Evolutionary conservation across 2,888 invertebrate genomes (phyloP).

Genomic region (Falcaria lacertinaria): DNA sequence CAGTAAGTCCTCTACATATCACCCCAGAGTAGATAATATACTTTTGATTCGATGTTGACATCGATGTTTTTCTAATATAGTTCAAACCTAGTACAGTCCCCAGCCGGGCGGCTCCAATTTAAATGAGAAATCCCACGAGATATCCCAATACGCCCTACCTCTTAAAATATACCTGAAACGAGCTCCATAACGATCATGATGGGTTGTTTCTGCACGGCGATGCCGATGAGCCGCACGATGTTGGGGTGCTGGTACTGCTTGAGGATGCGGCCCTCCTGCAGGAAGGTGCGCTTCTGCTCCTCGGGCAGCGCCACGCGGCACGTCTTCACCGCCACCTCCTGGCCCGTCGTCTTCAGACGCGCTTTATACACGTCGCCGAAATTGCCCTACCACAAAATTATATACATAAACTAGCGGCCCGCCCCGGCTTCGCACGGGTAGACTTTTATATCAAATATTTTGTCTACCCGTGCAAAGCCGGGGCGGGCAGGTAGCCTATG

Average conservation of each 20-base stretch:
- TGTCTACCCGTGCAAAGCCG: too few species aligned
- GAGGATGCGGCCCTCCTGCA: slow-evolving; percentile 96
- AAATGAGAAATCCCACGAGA: too few species aligned
- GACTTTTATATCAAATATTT: too few species aligned
- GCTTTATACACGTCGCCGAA: slow-evolving; percentile 99
- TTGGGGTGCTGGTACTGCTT: slow-evolving; percentile 98
- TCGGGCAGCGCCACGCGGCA: slow-evolving; percentile 96
- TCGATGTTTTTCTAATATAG: too few species aligned
- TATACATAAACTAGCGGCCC: too few species aligned
- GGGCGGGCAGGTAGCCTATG: too few species aligned
- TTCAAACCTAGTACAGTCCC: too few species aligned
- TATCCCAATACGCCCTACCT: not conserved
- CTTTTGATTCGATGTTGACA: too few species aligned
- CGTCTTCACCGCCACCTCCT: slow-evolving; percentile 97
- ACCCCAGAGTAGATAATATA: too few species aligned
- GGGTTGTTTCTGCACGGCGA: slow-evolving; percentile 98
- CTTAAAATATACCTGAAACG: slow-evolving; percentile 83
- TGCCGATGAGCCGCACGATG: slow-evolving; percentile 96
- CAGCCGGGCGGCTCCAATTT: too few species aligned
- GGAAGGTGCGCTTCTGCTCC: slow-evolving; percentile 95
- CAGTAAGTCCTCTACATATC: too few species aligned
- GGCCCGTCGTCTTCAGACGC: slow-evolving; percentile 87
- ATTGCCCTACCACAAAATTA: slow-evolving; percentile 85
- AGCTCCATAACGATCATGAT: slow-evolving; percentile 99
- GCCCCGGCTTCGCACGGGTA: too few species aligned